phyloP scores from a whole-genome alignment of 2,888 invertebrate species.

The Drosophila nr. perissopoda region DNA sequence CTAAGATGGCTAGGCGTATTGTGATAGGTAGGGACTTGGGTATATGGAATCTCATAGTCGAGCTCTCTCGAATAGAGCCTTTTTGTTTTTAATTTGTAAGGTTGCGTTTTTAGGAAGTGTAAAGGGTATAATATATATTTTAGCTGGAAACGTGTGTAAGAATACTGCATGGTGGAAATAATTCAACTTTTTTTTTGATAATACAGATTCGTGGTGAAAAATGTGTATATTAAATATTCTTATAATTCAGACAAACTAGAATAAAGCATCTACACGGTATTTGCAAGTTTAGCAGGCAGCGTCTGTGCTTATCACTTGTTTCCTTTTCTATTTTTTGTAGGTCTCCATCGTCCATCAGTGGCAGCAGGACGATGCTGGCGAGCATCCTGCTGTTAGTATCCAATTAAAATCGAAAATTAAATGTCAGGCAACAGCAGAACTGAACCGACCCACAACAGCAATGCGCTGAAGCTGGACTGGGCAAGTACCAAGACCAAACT shows the following conservation, averaged over 20 bases:
- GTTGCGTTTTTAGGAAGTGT: background rate
- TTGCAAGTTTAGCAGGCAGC: background rate
- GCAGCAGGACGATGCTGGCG: constrained; percentile 55
- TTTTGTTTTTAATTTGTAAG: background rate
- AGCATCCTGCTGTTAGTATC: constrained; percentile 85
- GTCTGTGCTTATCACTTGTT: constrained; percentile 15
- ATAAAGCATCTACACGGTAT: constrained; percentile 4
- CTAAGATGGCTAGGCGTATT: background rate
- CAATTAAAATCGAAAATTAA: constrained; percentile 85
- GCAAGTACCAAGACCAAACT: constrained; percentile 19
- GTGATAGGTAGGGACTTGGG: background rate
- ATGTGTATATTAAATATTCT: background rate
- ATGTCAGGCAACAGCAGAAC: constrained; percentile 79
- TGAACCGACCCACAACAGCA: constrained; percentile 37
- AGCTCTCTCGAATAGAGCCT: background rate
- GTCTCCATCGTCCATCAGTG: constrained; percentile 55
- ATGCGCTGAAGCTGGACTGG: constrained; percentile 30
- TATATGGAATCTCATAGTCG: background rate
- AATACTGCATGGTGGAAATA: background rate
- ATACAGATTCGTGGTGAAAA: background rate
- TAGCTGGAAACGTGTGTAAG: background rate
- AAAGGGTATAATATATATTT: background rate
- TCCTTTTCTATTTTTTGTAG: constrained; percentile 37
- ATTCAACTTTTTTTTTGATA: background rate
- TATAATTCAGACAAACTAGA: background rate